A percentile compares a stretch with the other conserved stretches of the same genome.
These are phyloP conservation scores for Choristoneura fumiferana DNA, from an alignment of 1,140 invertebrate genomes.

Conservation along the genomic window DNA sequence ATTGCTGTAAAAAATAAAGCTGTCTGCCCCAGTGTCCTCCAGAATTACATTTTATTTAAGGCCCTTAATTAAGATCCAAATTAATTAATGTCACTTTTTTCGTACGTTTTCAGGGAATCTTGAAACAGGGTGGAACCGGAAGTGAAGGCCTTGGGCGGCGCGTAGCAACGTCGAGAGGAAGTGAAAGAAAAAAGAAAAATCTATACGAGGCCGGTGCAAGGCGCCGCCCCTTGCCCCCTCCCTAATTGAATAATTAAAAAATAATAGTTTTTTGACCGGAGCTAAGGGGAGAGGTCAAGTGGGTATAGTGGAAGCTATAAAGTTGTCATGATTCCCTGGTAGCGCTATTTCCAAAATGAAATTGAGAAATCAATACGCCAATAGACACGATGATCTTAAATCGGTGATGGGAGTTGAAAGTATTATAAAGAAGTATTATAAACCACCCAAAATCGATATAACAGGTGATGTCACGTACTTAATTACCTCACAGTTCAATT, in stretches of 20 bases:
- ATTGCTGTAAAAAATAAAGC: conserved; percentile 3
- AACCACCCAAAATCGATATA: no score
- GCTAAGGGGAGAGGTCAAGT: neutral
- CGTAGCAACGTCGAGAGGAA: conserved; percentile 45
- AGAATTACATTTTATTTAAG: conserved; percentile 17
- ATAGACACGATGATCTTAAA: no score
- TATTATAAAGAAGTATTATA: no score
- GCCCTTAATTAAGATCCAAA: conserved; percentile 18
- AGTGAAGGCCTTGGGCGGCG: conserved; percentile 45
- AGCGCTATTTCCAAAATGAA: no score
- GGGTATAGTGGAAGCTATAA: neutral
- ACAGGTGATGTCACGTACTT: no score
- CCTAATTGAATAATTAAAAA: conserved; percentile 27
- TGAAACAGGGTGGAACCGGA: conserved; percentile 33
- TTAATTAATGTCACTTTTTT: conserved; percentile 19
- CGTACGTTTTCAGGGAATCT: conserved; percentile 12
- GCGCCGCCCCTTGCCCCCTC: conserved; percentile 23
- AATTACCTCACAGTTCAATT: no score
- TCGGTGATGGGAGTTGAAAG: no score
- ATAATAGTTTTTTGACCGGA: neutral
- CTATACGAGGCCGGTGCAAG: conserved; percentile 52
- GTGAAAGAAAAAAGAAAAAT: conserved; percentile 54
- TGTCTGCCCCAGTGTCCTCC: neutral
- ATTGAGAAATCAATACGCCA: no score
- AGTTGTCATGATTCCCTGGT: no score